phyloP scores from a whole-genome alignment of 1,140 invertebrate genomes.

The Formica selysi region DNA sequence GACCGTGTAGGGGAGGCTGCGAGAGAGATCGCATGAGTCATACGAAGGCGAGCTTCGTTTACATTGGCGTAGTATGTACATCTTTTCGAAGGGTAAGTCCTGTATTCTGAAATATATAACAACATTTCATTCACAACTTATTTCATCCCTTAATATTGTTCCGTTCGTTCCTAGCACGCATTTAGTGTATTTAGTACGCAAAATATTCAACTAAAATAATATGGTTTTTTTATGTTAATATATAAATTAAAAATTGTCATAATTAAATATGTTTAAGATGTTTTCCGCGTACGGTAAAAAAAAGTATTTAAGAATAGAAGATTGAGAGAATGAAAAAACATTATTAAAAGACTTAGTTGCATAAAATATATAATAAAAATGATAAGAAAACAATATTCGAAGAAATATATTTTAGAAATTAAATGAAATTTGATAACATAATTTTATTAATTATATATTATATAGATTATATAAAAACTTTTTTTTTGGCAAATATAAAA shows the following conservation, averaged over 20 bases:
- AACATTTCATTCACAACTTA: neutral
- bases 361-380: neutral
- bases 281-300: neutral
- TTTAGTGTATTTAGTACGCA: neutral
- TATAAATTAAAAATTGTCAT: neutral
- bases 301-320: neutral
- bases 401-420: slow-evolving; percentile 7
- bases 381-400: neutral
- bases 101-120: neutral
- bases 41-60: slow-evolving; percentile 70
- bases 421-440: neutral
- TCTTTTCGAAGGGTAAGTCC: slow-evolving; percentile 17
- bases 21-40: slow-evolving; percentile 82
- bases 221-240: neutral
- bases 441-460: no score
- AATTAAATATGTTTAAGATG: neutral
- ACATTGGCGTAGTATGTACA: slow-evolving; percentile 77
- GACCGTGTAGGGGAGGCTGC: slow-evolving; percentile 80
- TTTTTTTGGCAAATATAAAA: no score
- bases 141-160: neutral
- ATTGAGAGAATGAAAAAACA: neutral
- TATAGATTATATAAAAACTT: no score
- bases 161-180: neutral
- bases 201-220: neutral
- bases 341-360: neutral